Conservation (phyloP, 2,888 invertebrate species). For the Arrhopalites spinosus region DNA sequence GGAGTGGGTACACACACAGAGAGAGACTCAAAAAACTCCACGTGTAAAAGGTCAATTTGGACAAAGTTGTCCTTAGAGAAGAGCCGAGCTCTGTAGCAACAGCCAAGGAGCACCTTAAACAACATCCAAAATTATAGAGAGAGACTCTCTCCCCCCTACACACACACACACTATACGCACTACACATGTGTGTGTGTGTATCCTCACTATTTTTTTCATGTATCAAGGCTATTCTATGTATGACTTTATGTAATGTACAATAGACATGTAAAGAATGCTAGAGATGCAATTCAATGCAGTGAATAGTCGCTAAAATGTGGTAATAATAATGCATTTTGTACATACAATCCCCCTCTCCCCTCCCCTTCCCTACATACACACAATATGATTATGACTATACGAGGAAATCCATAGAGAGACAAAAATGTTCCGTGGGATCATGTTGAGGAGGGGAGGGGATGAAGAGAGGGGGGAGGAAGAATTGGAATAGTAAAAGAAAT, state of each 20-base stretch:
- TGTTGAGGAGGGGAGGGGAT: background rate
- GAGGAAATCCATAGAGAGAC: too few species aligned
- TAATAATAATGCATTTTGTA: constrained; percentile 19
- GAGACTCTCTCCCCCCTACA: background rate
- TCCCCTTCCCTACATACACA: background rate
- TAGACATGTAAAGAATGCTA: background rate
- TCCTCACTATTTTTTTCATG: too few species aligned
- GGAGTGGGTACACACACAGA: background rate
- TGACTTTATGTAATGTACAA: background rate
- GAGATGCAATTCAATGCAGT: constrained; percentile 24
- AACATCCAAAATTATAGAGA: background rate
- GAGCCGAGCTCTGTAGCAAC: constrained; percentile 16
- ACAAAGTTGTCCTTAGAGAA: constrained; percentile 55
- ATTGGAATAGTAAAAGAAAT: background rate
- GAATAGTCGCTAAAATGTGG: constrained; percentile 6
- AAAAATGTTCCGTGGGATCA: background rate
- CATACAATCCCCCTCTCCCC: background rate
- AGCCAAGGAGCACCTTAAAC: background rate
- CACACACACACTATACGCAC: constrained; percentile 23
- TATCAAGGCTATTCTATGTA: background rate
- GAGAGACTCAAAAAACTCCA: constrained; percentile 44
- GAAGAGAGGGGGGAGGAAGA: background rate
- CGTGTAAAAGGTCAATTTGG: constrained; percentile 57
- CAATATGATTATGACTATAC: too few species aligned
- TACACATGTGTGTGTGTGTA: too few species aligned